phyloP scores from a whole-genome alignment of 2,113 vertebrate genomes.

The Notothenia coriiceps region DNA sequence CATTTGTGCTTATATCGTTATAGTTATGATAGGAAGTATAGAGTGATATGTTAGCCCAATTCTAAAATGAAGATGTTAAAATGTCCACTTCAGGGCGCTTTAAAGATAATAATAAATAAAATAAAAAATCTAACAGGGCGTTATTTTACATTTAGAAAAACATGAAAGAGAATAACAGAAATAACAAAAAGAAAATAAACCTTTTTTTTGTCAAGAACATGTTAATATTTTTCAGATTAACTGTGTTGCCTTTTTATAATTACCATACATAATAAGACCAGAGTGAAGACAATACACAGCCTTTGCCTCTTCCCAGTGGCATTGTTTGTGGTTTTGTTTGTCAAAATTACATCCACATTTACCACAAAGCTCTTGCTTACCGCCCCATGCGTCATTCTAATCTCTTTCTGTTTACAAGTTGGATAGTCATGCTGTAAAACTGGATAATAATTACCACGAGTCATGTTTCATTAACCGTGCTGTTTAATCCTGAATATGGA shows the following conservation, averaged over 20 bases:
- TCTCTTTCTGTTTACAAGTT: conserved; percentile 25
- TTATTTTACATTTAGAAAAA: too few species aligned
- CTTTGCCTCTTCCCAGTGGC: conserved; percentile 16
- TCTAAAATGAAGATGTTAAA: too few species aligned
- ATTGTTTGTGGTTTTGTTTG: conserved; percentile 16
- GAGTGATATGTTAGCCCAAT: background rate
- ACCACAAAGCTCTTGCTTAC: conserved; percentile 7
- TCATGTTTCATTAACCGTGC: conserved; percentile 3
- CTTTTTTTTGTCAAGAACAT: background rate
- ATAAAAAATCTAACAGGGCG: too few species aligned
- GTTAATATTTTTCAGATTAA: conserved; percentile 4
- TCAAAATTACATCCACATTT: conserved; percentile 30
- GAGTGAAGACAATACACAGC: background rate
- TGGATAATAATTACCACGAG: conserved; percentile 7
- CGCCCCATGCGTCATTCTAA: conserved; percentile 25
- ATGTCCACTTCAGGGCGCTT: too few species aligned
- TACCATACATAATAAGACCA: conserved; percentile 3
- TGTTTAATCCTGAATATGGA: background rate
- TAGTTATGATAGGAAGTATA: background rate
- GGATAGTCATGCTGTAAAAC: conserved; percentile 5
- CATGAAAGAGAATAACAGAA: too few species aligned
- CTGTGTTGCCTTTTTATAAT: conserved; percentile 15
- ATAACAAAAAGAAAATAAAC: too few species aligned
- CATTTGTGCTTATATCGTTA: background rate
- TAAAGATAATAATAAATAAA: background rate